phyloP scores from a whole-genome alignment of 2,888 invertebrate species.

The Archaeoteleia sp. region DNA sequence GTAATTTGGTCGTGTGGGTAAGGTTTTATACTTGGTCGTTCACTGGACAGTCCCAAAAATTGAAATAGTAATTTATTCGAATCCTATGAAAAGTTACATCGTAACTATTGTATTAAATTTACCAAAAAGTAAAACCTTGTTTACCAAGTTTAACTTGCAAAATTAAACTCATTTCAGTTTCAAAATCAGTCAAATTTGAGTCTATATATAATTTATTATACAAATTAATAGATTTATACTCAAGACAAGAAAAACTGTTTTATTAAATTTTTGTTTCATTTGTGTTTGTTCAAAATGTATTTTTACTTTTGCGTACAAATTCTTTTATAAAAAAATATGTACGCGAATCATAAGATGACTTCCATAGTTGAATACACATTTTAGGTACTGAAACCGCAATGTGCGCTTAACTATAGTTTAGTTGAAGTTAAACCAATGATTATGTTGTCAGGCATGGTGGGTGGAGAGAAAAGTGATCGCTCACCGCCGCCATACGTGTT shows the following conservation, averaged over 20 bases:
- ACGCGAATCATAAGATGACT: no score
- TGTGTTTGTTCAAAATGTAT: background rate
- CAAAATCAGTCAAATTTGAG: no score
- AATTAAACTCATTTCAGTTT: no score
- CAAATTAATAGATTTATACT: background rate
- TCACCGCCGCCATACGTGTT: slow-evolving; percentile 65
- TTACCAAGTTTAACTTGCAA: no score
- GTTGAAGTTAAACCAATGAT: slow-evolving; percentile 73
- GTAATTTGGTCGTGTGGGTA: no score
- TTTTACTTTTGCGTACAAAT: background rate
- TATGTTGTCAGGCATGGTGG: slow-evolving; percentile 73
- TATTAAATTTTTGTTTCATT: background rate
- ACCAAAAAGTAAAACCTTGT: no score
- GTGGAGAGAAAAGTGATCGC: slow-evolving; percentile 72
- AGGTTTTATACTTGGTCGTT: no score
- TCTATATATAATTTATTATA: background rate
- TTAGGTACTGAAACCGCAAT: slow-evolving; percentile 70
- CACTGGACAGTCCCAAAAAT: no score
- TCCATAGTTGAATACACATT: slow-evolving; percentile 68
- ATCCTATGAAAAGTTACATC: no score
- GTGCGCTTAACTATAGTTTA: slow-evolving; percentile 72
- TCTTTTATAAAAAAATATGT: background rate
- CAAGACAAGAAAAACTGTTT: background rate
- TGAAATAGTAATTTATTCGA: no score
- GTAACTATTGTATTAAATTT: no score